These are phyloP conservation scores for Taenaris catops DNA, from an alignment of 2,888 invertebrate genomes.

Conservation along the genomic window DNA sequence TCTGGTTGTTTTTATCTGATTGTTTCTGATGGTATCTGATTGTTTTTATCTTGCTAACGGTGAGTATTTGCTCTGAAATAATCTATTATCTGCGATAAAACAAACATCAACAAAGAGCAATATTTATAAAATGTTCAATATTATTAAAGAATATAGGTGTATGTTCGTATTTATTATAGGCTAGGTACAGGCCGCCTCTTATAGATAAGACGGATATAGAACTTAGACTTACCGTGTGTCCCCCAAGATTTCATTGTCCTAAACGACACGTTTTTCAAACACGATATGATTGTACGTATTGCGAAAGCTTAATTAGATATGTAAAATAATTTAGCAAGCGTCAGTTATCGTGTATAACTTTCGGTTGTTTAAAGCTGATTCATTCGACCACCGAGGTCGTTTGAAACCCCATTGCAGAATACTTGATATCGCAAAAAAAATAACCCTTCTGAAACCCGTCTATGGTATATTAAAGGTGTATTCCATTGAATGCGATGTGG, in stretches of 20 bases:
- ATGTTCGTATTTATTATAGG: slow-evolving; percentile 30
- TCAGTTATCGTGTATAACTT: slow-evolving; percentile 28
- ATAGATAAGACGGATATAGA: slow-evolving; percentile 32
- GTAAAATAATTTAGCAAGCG: slow-evolving; percentile 18
- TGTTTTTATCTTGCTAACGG: too few species aligned
- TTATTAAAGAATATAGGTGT: too few species aligned
- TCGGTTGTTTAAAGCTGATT: slow-evolving; percentile 53
- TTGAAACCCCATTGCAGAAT: slow-evolving; percentile 21
- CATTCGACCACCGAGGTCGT: slow-evolving; percentile 31
- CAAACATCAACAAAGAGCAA: too few species aligned
- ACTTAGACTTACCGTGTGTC: slow-evolving; percentile 32
- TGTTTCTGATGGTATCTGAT: too few species aligned
- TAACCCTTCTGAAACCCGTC: slow-evolving; percentile 34
- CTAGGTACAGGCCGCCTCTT: slow-evolving; percentile 26
- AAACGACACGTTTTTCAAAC: slow-evolving; percentile 34
- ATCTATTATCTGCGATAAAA: too few species aligned
- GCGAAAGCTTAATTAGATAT: slow-evolving; percentile 22
- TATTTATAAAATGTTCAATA: too few species aligned
- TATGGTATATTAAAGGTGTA: slow-evolving; percentile 42
- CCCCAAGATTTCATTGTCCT: slow-evolving; percentile 68
- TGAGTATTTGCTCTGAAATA: too few species aligned
- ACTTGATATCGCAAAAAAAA: slow-evolving; percentile 24
- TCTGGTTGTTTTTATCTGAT: too few species aligned
- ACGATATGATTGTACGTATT: slow-evolving; percentile 28
- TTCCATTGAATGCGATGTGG: slow-evolving; percentile 35